These are phyloP conservation scores for Heliconius hortense DNA, from an alignment of 2,888 invertebrate genomes.

Conservation along the genomic window DNA sequence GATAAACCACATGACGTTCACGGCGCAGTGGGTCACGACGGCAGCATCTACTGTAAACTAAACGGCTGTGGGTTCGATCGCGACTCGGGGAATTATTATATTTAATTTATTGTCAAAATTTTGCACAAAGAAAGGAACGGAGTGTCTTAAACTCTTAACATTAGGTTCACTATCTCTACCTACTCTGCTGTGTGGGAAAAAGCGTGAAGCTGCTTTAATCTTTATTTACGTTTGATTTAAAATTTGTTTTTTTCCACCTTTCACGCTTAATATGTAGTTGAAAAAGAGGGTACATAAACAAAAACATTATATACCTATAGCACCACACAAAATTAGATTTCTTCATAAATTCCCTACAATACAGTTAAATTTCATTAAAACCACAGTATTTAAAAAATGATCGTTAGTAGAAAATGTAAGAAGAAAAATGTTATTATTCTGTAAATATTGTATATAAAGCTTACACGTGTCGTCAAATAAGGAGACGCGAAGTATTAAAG, in stretches of 20 bases:
- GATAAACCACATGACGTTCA: too few relatives aligned
- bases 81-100: too few relatives aligned
- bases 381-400: not conserved
- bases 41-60: too few relatives aligned
- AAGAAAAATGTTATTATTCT: constrained; percentile 2
- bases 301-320: not conserved
- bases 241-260: not conserved
- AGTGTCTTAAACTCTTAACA: too few relatives aligned
- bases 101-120: too few relatives aligned
- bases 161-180: too few relatives aligned
- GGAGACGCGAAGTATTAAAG: constrained; percentile 10
- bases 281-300: not conserved
- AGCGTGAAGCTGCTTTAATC: too few relatives aligned
- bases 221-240: too few relatives aligned
- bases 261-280: not conserved
- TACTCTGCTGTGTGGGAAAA: too few relatives aligned
- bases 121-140: too few relatives aligned
- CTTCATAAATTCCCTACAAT: not conserved
- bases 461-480: constrained; percentile 20
- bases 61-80: too few relatives aligned
- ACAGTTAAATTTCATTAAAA: constrained; percentile 4
- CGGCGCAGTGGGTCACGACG: too few relatives aligned
- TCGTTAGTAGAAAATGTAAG: constrained; percentile 1
- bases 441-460: constrained; percentile 21
- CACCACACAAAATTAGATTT: not conserved